Conservation (phyloP, 64 coral and sea anemone genomes). For the Acropora tenuis region DNA sequence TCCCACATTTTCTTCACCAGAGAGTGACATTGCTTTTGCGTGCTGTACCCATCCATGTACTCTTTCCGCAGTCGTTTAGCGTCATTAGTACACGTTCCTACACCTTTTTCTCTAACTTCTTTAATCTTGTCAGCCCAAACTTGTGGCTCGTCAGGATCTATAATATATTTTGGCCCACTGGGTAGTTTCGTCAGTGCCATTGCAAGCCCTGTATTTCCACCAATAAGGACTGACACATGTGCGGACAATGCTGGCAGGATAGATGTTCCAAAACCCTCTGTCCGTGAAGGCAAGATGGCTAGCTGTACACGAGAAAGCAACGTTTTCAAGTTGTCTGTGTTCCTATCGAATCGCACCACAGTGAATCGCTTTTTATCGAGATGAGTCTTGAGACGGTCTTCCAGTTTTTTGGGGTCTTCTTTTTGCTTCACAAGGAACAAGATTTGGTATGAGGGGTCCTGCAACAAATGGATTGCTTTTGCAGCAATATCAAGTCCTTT, state of each 20-base stretch:
- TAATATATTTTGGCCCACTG: background rate
- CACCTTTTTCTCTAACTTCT: no score
- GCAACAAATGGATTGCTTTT: background rate
- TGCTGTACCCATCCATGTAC: no score
- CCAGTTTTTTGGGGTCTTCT: background rate
- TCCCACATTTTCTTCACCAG: no score
- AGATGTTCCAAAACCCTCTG: constrained; percentile 38
- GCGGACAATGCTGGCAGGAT: constrained; percentile 32
- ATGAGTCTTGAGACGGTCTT: background rate
- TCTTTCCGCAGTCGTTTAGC: no score
- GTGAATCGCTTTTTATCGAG: background rate
- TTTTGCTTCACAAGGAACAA: background rate
- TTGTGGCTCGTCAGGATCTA: no score
- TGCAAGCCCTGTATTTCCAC: constrained; percentile 30
- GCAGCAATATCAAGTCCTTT: constrained; percentile 51
- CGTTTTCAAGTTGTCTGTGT: background rate
- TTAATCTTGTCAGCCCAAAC: no score
- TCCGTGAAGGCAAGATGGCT: constrained; percentile 29
- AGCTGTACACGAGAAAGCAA: background rate
- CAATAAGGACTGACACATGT: constrained; percentile 20
- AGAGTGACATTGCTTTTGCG: no score
- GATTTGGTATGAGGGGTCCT: background rate
- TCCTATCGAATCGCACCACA: background rate
- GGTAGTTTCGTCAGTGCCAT: constrained; percentile 40
- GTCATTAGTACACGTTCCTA: no score